Evolutionary conservation across 2,797 vertebrate genomes (phyloP), one percentile per base, ranked within the genome.

Genomic region (Sebastes cheni): DNA sequence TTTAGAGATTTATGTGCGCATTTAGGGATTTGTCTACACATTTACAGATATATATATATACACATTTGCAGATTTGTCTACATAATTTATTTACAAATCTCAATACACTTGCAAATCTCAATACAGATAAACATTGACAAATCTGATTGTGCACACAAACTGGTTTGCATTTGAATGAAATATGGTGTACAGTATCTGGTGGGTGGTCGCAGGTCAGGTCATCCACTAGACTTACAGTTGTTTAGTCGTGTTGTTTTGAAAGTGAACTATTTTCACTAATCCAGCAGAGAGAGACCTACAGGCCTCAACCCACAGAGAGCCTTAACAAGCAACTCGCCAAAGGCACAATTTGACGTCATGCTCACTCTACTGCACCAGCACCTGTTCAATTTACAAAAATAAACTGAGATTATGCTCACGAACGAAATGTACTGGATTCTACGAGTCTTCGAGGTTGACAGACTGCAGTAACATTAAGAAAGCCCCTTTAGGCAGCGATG

Each of bases 361-460:
- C 55, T 80, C 62, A 3, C 62, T 67, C 18, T 64, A 67, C 70
- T 34, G 18, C 58, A 54, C 64, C 75, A 69, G 36, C 86, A 89
- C 80, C 91, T 89, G 83, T 75, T 82, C 75, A 79, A 27, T 81
- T 79, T 68, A 82, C 74, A 72, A 25, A 83, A 67, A 78, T 75
- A 75, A 91, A 84, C 84, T 69, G 65, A 76, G 84, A 90, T 92
- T 91, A 86, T 12, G 22, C 29, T 54, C 39, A 65, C 8, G 11
- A 81, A 78, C 22, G 42, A 77, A 61, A 8, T 73, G 67, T 30
- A 67, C 60, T 77, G 71, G 50, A 29, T 71, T 77, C 34, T 64
- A 62, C 60, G 32, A 42, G 67, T 72, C 46, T 58, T 72, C 8
- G 27, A 50, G 32, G 34, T 32, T 69, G 75, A 83, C 72, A 67